Base-by-base conservation (phyloP, 1,140 invertebrate genomes). In the Leucophenga varia region DNA sequence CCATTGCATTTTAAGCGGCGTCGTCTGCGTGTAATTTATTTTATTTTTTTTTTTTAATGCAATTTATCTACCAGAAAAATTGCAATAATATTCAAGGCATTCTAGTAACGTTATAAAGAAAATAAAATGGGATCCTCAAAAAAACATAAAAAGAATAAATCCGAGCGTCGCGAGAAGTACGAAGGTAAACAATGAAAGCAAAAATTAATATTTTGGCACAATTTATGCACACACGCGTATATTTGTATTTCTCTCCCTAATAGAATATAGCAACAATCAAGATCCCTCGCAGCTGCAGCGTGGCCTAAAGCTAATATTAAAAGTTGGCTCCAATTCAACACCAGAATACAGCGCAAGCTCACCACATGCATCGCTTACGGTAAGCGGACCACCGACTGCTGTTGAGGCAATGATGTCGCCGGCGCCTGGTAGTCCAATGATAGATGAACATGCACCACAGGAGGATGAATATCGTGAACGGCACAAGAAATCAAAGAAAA, bases 91-190 rank as follows among this genome's bases (percentile, higher is more conserved):
- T n/a, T n/a, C n/a, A n/a, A n/a, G n/a, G n/a, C n/a, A n/a, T n/a
- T n/a, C n/a, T n/a, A n/a, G n/a, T n/a, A n/a, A n/a, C n/a, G n/a
- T n/a, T n/a, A n/a, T n/a, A n/a, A n/a, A n/a, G n/a, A n/a, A n/a
- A n/a, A n/a, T n/a, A n/a, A n/a, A 10, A 74, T 74, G 72, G 72
- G 72, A 31, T 74, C 69, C n/a, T 72, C 72, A 5, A 86, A 86
- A 72, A 88, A 87, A 58, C 86, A 87, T 60, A 88, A 88, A 74
- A 89, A 87, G 58, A 85, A 87, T 65, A 88, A 87, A 76, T 82
- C 78, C 12, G 82, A 84, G 20, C 78, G 77, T 59, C 80, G 81
- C 18, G 84, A 86, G 54, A 78, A 78, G 58, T 78, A 81, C 64
- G 84, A 85, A 78, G 83, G 83, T 84, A 74, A 76, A 75, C 59